Evolutionary conservation across 2,888 invertebrate species (phyloP).

Genomic region (Diploptera punctata): DNA sequence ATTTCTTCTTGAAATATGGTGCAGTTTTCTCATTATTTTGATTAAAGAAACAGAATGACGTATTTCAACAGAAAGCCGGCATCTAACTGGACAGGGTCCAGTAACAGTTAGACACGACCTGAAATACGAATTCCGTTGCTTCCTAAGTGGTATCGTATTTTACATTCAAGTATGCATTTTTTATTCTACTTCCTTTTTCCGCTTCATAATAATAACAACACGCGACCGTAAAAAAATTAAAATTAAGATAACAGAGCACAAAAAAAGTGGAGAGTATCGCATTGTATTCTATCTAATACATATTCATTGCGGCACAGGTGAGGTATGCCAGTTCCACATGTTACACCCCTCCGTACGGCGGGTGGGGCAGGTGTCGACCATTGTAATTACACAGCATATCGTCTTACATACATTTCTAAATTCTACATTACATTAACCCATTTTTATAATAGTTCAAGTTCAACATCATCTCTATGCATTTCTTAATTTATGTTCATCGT

Average conservation of each 20-base stretch:
- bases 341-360: neutral
- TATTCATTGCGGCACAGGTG: constrained; percentile 38
- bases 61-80: too few species aligned
- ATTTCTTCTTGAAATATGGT: too few species aligned
- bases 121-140: neutral
- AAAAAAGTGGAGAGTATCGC: constrained; percentile 33
- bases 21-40: too few species aligned
- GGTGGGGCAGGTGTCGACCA: neutral
- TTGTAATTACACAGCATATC: too few species aligned
- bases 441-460: too few species aligned
- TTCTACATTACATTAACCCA: too few species aligned
- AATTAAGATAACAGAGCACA: constrained; percentile 16
- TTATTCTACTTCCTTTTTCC: constrained; percentile 13
- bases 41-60: too few species aligned
- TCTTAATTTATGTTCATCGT: too few species aligned
- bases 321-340: constrained; percentile 38
- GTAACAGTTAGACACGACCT: too few species aligned
- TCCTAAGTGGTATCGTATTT: neutral
- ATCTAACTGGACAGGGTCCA: too few species aligned
- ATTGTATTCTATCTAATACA: constrained; percentile 24
- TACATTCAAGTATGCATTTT: constrained; percentile 4
- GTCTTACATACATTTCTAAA: too few species aligned
- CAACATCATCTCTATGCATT: too few species aligned
- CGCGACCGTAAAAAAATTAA: constrained; percentile 11
- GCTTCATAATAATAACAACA: constrained; percentile 9